Base-by-base conservation (phyloP, 37 sponge, comb jelly and placozoan genomes). In the Oscarella lobularis region DNA sequence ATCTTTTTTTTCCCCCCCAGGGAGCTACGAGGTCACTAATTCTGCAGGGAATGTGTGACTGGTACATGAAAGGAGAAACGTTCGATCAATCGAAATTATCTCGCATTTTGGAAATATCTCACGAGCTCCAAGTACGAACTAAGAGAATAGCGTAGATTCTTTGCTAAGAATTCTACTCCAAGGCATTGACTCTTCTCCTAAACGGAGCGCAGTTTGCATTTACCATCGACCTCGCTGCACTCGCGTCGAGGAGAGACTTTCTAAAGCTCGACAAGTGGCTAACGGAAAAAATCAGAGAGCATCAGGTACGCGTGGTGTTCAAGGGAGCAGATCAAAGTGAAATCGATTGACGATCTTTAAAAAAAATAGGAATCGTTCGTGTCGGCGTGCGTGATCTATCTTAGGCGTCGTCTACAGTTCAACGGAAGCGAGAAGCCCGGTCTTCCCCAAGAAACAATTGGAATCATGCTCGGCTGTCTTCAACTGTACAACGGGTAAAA, bases 211-310 rank as follows among this genome's bases (percentile, higher is more conserved):
- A 83, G 54, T 91, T 94, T 75, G 85, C 86, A 29, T 98, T 98
- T 83, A 90, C 87, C n/a, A 80, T 98, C 20, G 95, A 98, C 67
- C 71, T 98, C 74, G 99, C 95, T 29, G 89, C 83, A 60, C 82
- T 88, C 67, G 99, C 99, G 1, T 77, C 92, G 14, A 82, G 87
- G 78, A 72, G 95, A 33, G 95, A 94, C 67, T 94, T 83, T 37
- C 86, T 98, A 31, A 98, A 98, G 55, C 81, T 98, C 67, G 99
- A 98, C 83, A 94, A 85, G 70, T 98, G 99, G 99, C 39, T 94
- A 37, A 60, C 76, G 29, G 99, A 98, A 60, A 91, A 87, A 79
- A 70, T 93, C 66, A 79, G 83, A 69, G 85, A 81, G 31, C 86
- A 89, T 38, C 89, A 93, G 85, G 91, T 91, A 37, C 38, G 78